Evolutionary conservation across 2,113 vertebrate genomes (phyloP), one percentile per base, ranked within the genome.

Genomic region (Halcyon malimbica): DNA sequence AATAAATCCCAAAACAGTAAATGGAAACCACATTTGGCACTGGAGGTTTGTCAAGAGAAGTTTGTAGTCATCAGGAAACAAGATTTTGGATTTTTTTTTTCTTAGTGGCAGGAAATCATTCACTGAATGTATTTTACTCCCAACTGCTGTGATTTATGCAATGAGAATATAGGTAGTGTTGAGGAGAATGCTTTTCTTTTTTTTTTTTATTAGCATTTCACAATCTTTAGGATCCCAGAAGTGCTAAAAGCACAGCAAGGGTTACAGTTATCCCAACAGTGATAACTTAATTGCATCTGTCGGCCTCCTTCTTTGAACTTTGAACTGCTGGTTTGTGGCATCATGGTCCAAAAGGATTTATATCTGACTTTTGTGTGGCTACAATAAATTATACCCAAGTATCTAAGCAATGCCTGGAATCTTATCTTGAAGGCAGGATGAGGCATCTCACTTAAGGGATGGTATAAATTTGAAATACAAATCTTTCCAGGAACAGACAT

Each of bases 1-100:
- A 98, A 98, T 98, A 98, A 98, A 98, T 98, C 97, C 98, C 87
- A 94, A 98, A 98, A 96, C 96, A 97, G 97, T 96, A 99, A 99
- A 99, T 99, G 98, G 98, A 98, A 99, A 99, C 98, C 98, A 99
- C 98, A 98, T 98, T 98, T 98, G 98, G 97, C 97, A 98, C 93
- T 97, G 97, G 95, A 95, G 81, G 91, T 98, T 98, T 98, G 97
- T 98, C 98, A 98, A 96, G 97, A 97, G 96, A 97, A 97, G 96
- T 98, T 97, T 97, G 97, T 97, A 97, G 96, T 98, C 97, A 95
- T 91, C 94, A 97, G 97, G 97, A 98, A 98, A 98, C 98, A 98
- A 98, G 97, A 98, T 97, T 98, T 97, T 91, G 81, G 95, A 91
- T 53, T 97, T 98, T 96, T 97, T 96, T 97, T 94, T 92, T 85